Evolutionary conservation across 2,888 invertebrate species (phyloP).

Genomic region (Blomia tropicalis): DNA sequence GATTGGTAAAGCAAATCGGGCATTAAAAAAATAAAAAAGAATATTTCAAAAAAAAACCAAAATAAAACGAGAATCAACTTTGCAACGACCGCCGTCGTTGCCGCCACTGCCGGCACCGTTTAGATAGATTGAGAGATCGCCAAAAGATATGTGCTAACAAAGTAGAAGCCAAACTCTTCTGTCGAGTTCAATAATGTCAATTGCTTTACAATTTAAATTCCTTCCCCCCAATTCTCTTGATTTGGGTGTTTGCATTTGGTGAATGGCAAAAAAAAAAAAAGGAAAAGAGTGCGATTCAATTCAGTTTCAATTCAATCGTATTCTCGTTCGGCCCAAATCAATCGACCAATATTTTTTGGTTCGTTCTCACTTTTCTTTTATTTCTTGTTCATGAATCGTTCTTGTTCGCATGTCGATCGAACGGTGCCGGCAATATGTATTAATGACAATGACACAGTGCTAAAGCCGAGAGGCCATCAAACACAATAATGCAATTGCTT

Average conservation of each 20-base stretch:
- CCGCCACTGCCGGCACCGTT: too few relatives aligned
- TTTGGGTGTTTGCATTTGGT: too few relatives aligned
- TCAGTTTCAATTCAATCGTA: neutral
- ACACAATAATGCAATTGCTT: neutral
- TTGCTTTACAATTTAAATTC: conserved; percentile 9
- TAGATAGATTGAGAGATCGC: conserved; percentile 11
- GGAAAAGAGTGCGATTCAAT: too few relatives aligned
- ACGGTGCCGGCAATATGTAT: neutral
- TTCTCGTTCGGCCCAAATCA: neutral
- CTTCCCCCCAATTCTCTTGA: neutral
- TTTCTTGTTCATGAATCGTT: neutral
- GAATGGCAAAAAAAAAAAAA: too few relatives aligned
- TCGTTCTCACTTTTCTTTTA: neutral
- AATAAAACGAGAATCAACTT: too few relatives aligned
- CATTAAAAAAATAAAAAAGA: neutral
- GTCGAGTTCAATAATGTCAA: conserved; percentile 14
- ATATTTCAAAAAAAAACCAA: neutral
- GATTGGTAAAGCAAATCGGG: neutral
- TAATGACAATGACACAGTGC: neutral
- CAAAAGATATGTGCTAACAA: neutral
- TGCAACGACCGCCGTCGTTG: too few relatives aligned
- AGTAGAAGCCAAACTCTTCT: too few relatives aligned
- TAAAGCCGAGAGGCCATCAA: neutral
- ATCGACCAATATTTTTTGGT: neutral
- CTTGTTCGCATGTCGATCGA: neutral